Conservation (phyloP, 2,113 vertebrate species). For the Pagrus major region DNA sequence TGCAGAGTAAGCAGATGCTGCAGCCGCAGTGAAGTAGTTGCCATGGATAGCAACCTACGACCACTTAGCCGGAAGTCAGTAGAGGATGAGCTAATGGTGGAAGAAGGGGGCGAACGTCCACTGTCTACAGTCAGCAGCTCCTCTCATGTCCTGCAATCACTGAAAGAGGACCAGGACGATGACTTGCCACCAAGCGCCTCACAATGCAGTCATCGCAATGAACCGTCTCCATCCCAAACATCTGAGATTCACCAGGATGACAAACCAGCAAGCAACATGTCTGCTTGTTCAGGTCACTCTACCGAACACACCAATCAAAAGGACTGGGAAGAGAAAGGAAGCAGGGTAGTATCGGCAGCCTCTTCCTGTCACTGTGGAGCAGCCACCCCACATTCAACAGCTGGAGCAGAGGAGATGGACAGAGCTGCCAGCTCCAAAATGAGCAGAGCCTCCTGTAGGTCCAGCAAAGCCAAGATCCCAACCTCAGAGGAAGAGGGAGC, state of each 20-base stretch:
- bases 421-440: conserved; percentile 36
- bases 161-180: conserved; percentile 74
- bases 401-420: conserved; percentile 24
- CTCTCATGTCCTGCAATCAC: conserved; percentile 71
- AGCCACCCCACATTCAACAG: conserved; percentile 22
- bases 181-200: conserved; percentile 71
- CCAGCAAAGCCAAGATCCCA: conserved; percentile 12
- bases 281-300: not conserved
- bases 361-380: conserved; percentile 57
- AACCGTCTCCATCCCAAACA: conserved; percentile 10
- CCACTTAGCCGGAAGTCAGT: conserved; percentile 48
- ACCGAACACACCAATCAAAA: conserved; percentile 23
- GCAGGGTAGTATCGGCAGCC: conserved; percentile 44
- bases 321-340: conserved; percentile 19
- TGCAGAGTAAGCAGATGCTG: conserved; percentile 73
- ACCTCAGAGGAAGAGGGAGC: conserved; percentile 34
- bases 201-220: conserved; percentile 50
- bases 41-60: conserved; percentile 28
- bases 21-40: conserved; percentile 69
- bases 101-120: conserved; percentile 51
- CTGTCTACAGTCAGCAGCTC: conserved; percentile 71
- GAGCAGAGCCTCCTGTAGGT: conserved; percentile 55
- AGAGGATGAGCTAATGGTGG: conserved; percentile 49
- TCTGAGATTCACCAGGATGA: not conserved
- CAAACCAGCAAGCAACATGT: not conserved